Base-by-base conservation (phyloP, 2,888 invertebrate genomes). In the Adineta ricciae region DNA sequence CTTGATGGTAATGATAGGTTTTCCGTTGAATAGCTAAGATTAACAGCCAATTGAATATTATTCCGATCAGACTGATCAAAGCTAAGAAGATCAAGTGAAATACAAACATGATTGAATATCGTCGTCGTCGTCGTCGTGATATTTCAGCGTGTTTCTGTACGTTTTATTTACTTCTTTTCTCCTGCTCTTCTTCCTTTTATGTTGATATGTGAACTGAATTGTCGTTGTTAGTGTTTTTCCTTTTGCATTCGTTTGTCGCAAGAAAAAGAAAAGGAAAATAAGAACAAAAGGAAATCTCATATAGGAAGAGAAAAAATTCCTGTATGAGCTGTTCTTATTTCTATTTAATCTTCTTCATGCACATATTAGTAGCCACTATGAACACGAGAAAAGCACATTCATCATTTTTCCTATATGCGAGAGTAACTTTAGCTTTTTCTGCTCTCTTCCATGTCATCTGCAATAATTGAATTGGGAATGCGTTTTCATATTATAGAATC, bases 1-100 rank as follows among this genome's bases (percentile, higher is more conserved):
- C 41, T 78, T 78, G 41, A 78, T n/a, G n/a, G n/a, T 78, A 41
- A 32, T 78, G 41, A 41, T 78, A 78, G 0, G 78, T 41, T 78
- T 78, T 78, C 4, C 78, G 78, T 78, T 78, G 78, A 78, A 78
- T 78, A 11, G 78, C 78, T 78, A 78, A 41, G 21, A 78, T 41
- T 78, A 78, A 41, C 14, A 78, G 38, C 78, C 78, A 78, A 78
- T 78, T 78, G 14, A 78, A 78, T 38, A 32, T 78, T 9, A 78
- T 41, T 11, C 78, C 78, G 41, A 78, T 24, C n/a, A 78, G 2
- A n/a, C 78, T 41, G 24, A 78, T n/a, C 41, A 41, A 36, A 36
- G 32, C 64, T 32, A 64, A 64, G 1, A 64, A 32, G 11, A 64
- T 64, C 8, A 64, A 64, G 16, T 64, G 64, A 32, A 64, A 7